Conservation (phyloP, 2,888 invertebrate genomes). For the Dascillus cervinus region DNA sequence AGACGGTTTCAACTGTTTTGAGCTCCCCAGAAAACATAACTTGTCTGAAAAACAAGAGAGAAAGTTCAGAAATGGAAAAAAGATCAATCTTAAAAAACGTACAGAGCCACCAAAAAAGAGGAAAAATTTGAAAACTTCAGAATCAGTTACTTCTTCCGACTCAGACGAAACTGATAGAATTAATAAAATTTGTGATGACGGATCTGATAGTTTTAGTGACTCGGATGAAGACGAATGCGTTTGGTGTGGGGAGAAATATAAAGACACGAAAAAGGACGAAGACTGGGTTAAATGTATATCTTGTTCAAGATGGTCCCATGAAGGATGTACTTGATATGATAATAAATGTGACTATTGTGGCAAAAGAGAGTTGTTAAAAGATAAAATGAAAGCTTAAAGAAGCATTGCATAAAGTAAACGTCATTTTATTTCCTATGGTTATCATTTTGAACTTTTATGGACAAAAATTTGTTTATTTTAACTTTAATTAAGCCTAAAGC, state of each 20-base stretch:
- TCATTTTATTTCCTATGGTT: too few species aligned
- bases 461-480: too few species aligned
- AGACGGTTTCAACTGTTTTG: slow-evolving; percentile 7
- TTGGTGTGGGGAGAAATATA: slow-evolving; percentile 13
- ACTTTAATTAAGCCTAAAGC: too few species aligned
- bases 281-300: slow-evolving; percentile 6
- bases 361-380: too few species aligned
- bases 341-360: too few species aligned
- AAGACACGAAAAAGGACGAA: slow-evolving; percentile 6
- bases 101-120: slow-evolving; percentile 1
- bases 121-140: too few species aligned
- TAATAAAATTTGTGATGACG: slow-evolving; percentile 7
- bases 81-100: slow-evolving; percentile 8
- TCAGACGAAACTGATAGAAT: slow-evolving; percentile 9
- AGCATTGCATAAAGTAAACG: too few species aligned
- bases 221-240: slow-evolving; percentile 11
- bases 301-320: slow-evolving; percentile 5
- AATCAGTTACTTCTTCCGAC: slow-evolving; percentile 9
- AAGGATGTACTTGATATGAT: too few species aligned
- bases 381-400: too few species aligned
- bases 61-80: slow-evolving; percentile 2
- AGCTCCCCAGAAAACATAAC: slow-evolving; percentile 4
- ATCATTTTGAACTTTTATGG: too few species aligned
- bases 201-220: too few species aligned
- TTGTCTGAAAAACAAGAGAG: slow-evolving; percentile 6